Evolutionary conservation across 1,140 invertebrate species (phyloP), one percentile per base, ranked within the genome.

Genomic region (Amphibalanus amphitrite): DNA sequence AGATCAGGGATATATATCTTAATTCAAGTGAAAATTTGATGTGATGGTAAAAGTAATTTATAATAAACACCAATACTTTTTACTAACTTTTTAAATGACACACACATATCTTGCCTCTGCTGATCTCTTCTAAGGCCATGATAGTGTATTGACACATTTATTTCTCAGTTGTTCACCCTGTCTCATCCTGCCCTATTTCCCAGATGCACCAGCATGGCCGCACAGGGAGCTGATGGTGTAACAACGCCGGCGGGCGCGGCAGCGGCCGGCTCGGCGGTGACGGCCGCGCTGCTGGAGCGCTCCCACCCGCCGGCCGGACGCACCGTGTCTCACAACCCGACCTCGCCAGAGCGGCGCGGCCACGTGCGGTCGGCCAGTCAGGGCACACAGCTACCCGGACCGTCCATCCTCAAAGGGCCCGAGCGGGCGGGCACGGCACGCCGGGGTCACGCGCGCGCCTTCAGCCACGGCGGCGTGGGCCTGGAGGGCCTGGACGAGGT

Each of bases 381-480:
- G 65, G 65, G 65, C 65, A 67, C 15, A 3, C 65, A 67, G 65
- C n/a, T 67, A 25, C 72, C 72, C 20, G 59, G 70, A 6, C 72
- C 69, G 15, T 72, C 72, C 23, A 72, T 72, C 25, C 30, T 72
- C 1, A 72, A 72, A 30, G 73, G 10, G 1, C 38, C 28, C 3
- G n/a, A 28, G 26, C 26, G 65, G 28, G 65, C 65, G n/a, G 40
- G 30, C 29, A 70, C 64, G 1, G 69, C 70, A 0, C 23, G 28
- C 10, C 82, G 86, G 8, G 88, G 89, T 6, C 91, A 93, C 77
- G 90, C 91, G 76, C 84, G 90, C 67, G 90, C 90, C 8, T 87
- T 92, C 77, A 92, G 90, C 6, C 91, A 93, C 76, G 91, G 91
- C 6, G 90, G 92, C 79, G 90, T 92, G 70, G 82, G 29, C 81